Base-by-base conservation (phyloP, 1,140 invertebrate species). In the Drosophila santomea region DNA sequence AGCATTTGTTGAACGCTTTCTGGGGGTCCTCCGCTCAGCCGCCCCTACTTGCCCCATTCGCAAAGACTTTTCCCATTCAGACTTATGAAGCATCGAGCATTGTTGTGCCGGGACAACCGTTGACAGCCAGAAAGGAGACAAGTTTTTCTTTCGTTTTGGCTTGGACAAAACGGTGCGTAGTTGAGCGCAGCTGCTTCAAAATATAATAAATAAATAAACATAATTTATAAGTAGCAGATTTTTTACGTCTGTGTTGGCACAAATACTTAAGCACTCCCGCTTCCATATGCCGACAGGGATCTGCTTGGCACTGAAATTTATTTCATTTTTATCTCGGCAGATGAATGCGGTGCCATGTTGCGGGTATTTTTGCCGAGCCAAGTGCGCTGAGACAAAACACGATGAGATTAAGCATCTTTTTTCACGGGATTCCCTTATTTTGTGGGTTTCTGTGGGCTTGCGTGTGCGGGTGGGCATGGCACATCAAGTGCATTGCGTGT, bases 191-290 rank as follows among this genome's bases (percentile, higher is more conserved):
- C 84, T 89, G 84, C 74, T 89, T 84, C 77, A 80, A 80, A 89
- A 89, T 86, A 86, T 86, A 86, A 86, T 86, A 89, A 89, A 89
- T 89, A 89, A 89, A 89, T 89, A 89, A 89, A 89, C 85, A 89
- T 89, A 89, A 89, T 89, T 89, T 89, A 89, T 89, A 89, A 89
- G 84, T 89, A 89, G 84, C 84, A 88, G 72, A 89, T 88, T 88
- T 88, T 83, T 80, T 86, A 74, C 67, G 83, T 86, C 84, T 86
- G 75, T 79, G 83, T 86, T 86, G 76, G 75, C 79, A 89, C 66
- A 86, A 86, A 86, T 74, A 63, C 75, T 83, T 79, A 77, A 77
- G 74, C 63, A 62, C 64, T 75, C 61, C 50, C 69, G 25, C 54
- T 58, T 39, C 56, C 50, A 68, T 50, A 54, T 41, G 15, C 59